Conservation (phyloP, 2,797 vertebrate genomes). For the Cryptoblepharus egeriae region DNA sequence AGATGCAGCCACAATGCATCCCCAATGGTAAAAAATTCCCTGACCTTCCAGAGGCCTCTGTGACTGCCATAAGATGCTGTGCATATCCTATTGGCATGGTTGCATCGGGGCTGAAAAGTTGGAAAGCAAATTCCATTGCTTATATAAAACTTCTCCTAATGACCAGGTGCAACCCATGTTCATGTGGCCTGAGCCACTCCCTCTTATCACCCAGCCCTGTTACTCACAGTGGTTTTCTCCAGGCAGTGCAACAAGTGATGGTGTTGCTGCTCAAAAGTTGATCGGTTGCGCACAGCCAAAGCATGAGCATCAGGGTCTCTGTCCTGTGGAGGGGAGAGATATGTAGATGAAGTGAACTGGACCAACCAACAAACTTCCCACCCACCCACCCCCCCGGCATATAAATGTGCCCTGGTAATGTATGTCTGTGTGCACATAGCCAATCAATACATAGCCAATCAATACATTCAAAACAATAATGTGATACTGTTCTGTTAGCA, state of each 20-base stretch:
- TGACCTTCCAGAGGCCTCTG: no score
- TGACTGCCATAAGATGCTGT: no score
- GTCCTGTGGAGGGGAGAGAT: constrained; percentile 70
- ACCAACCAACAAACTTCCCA: no score
- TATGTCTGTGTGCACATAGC: not conserved
- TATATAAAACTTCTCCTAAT: not conserved
- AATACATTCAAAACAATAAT: not conserved
- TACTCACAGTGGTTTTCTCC: constrained; percentile 85
- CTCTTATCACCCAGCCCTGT: not conserved
- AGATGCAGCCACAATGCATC: no score
- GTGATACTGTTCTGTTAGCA: not conserved
- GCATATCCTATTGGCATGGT: no score
- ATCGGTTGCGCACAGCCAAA: constrained; percentile 80
- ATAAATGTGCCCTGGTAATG: not conserved
- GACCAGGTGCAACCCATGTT: no score
- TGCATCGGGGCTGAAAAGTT: no score
- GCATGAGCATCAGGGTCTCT: constrained; percentile 73
- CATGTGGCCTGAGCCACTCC: not conserved
- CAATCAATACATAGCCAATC: no score
- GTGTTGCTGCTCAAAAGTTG: constrained; percentile 85
- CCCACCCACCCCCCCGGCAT: no score
- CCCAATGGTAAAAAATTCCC: no score
- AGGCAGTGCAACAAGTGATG: constrained; percentile 87
- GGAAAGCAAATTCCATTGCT: not conserved
- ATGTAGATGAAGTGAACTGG: not conserved